These are phyloP conservation scores for Epiblema foenella DNA, from an alignment of 2,888 invertebrate genomes.

Conservation along the genomic window DNA sequence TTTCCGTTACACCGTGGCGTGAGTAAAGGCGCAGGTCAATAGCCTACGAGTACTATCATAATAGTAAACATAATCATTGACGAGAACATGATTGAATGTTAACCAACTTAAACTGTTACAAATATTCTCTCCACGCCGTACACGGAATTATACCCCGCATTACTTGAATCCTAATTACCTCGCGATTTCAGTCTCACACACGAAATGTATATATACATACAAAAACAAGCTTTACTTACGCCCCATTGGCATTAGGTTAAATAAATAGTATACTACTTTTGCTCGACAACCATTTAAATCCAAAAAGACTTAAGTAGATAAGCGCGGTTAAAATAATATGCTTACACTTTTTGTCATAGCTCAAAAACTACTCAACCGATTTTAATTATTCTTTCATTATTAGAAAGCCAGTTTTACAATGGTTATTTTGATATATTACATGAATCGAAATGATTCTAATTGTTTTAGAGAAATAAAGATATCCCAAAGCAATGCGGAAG, in stretches of 20 bases:
- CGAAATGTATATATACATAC: slow-evolving; percentile 2
- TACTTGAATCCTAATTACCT: slow-evolving; percentile 20
- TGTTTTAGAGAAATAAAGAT: background rate
- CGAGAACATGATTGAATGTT: slow-evolving; percentile 25
- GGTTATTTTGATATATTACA: background rate
- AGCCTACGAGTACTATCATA: slow-evolving; percentile 2
- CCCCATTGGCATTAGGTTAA: slow-evolving; percentile 51
- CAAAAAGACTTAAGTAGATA: slow-evolving; percentile 55
- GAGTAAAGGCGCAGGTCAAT: background rate
- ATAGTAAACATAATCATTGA: slow-evolving; percentile 4
- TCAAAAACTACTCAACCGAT: background rate
- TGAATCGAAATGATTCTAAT: no score
- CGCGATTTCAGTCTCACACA: background rate
- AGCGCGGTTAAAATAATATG: background rate
- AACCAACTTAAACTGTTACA: slow-evolving; percentile 7
- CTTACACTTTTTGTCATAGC: slow-evolving; percentile 8
- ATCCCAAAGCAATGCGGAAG: background rate
- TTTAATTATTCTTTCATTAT: background rate
- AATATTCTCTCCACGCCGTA: slow-evolving; percentile 19
- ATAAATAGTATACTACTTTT: slow-evolving; percentile 77
- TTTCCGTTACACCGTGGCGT: background rate
- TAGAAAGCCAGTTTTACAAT: background rate
- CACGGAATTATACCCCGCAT: slow-evolving; percentile 8
- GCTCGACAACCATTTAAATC: slow-evolving; percentile 45
- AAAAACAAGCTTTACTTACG: slow-evolving; percentile 49